Conservation (phyloP, 2,888 invertebrate species). For the Phymatocera aterrima region DNA sequence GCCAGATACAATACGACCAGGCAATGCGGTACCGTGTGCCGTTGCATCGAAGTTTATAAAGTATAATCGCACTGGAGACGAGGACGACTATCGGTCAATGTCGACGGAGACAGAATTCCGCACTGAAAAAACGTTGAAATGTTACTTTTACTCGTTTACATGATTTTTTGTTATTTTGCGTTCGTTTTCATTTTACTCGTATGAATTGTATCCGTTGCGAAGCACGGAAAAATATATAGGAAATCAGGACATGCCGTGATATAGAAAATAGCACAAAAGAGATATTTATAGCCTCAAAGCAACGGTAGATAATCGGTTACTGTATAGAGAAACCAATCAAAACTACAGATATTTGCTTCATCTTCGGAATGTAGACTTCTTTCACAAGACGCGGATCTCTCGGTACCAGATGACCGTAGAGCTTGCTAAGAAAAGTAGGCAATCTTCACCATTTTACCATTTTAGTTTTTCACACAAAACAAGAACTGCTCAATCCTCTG, state of each 20-base stretch:
- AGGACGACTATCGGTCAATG: slow-evolving; percentile 20
- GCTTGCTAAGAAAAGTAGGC: no score
- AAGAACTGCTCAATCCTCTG: no score
- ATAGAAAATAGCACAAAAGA: background rate
- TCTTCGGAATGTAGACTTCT: background rate
- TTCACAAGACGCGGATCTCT: background rate
- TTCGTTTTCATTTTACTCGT: background rate
- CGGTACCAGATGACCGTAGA: no score
- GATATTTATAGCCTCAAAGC: slow-evolving; percentile 12
- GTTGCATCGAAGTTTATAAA: background rate
- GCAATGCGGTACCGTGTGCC: background rate
- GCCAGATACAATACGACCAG: slow-evolving; percentile 1
- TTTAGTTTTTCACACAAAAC: no score
- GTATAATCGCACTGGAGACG: background rate
- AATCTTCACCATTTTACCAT: no score
- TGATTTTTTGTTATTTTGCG: background rate
- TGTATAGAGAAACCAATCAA: background rate
- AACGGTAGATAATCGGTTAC: background rate
- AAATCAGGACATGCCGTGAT: background rate
- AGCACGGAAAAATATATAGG: background rate
- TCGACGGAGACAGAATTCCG: background rate
- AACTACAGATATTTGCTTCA: background rate
- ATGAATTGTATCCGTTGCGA: background rate
- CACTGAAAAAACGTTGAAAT: background rate
- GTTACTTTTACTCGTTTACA: background rate